Base-by-base conservation (phyloP, 2,113 vertebrate genomes). In the Pangasianodon gigas region DNA sequence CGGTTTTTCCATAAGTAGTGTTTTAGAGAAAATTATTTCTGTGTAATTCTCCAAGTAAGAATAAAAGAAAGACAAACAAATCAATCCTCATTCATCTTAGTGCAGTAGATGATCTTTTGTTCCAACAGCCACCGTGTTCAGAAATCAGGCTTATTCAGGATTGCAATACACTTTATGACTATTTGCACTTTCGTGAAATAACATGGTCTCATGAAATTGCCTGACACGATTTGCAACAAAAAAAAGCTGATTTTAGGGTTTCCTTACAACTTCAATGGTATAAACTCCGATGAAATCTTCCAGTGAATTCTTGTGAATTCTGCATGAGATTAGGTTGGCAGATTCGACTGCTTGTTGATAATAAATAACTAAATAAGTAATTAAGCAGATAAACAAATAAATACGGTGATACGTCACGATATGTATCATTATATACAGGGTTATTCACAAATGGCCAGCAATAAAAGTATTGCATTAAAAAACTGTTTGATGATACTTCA, bases 21-120 rank as follows among this genome's bases (percentile, higher is more conserved):
- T 71, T 71, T 71, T 37, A 32, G 14, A 69, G 67, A 32, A 69
- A 69, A 69, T 16, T 14, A 69, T 69, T 37, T 71, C 69, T 71
- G 32, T 37, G 5, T 37, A 41, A 71, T 37, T 71, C 69, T 41
- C 32, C 69, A 37, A 18, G 14, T 37, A 71, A 6, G 32, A 41
- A 71, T 71, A 41, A 71, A 71, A 37, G 67, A 71, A 69, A 71
- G 69, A 71, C 14, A 71, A 71, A 71, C 69, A 71, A 37, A 71
- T 71, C 69, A 71, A 41, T 71, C 69, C 32, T 16, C 14, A 6
- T 37, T 71, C 69, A 46, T 77, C 74, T 46, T 46, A 46, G 18
- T 44, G 37, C 18, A 8, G 32, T 19, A 44, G 41, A 77, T 46
- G 21, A 21, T 46, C 74, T 46, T 77, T 77, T 74, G 14, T 37